These are phyloP conservation scores for Chouioia cunea DNA, from an alignment of 2,888 invertebrate genomes.

Conservation along the genomic window DNA sequence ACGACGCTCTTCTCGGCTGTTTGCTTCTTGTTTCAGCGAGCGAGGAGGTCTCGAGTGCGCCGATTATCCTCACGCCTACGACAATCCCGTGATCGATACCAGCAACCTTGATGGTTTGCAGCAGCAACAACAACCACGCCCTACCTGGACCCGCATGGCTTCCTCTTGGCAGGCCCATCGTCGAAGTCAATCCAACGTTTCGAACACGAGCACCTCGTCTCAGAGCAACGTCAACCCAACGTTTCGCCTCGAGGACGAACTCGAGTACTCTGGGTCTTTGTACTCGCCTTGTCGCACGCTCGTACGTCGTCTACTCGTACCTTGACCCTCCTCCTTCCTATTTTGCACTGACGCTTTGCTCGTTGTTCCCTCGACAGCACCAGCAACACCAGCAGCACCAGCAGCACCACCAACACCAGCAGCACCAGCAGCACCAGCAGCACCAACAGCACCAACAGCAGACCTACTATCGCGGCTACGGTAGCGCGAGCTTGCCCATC, in stretches of 20 bases:
- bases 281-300: conserved; percentile 54
- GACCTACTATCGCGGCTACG: conserved; percentile 65
- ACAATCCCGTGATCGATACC: too few species aligned
- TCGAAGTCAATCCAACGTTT: conserved; percentile 71
- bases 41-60: conserved; percentile 64
- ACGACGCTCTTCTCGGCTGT: not conserved
- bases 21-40: conserved; percentile 55
- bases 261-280: conserved; percentile 65
- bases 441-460: too few species aligned
- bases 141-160: conserved; percentile 66
- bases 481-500: conserved; percentile 33
- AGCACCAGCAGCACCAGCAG: too few species aligned
- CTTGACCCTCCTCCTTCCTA: not conserved
- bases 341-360: not conserved
- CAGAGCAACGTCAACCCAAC: conserved; percentile 75
- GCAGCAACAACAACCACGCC: conserved; percentile 70
- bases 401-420: too few species aligned
- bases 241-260: conserved; percentile 75
- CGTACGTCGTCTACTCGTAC: conserved; percentile 18
- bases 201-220: conserved; percentile 73
- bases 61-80: conserved; percentile 71
- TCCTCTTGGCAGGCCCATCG: conserved; percentile 77
- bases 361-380: too few species aligned
- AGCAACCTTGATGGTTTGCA: too few species aligned
- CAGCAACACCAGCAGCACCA: too few species aligned